Conservation (phyloP, 2,113 vertebrate species). For the Phalacrocorax aristotelis region DNA sequence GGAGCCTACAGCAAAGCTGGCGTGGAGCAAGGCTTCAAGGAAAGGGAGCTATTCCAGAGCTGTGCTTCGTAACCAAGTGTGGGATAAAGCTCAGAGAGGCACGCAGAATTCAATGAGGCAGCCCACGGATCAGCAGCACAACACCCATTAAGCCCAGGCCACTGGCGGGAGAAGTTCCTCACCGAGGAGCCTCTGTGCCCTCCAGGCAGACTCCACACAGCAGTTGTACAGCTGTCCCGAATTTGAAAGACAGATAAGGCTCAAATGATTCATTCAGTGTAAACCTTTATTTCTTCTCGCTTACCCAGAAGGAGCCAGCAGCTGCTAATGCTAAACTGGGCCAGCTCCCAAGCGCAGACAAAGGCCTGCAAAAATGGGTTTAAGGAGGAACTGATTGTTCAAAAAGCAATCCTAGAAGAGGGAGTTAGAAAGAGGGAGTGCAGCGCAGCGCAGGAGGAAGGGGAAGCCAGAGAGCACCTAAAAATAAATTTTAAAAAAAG, state of each 20-base stretch:
- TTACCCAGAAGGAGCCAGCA: conserved; percentile 33
- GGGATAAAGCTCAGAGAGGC: neutral
- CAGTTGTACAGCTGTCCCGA: conserved; percentile 17
- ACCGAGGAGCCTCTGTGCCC: neutral
- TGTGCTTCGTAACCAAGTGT: rapidly evolving
- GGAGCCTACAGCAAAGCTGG: neutral
- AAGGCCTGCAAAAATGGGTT: neutral
- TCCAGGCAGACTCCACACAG: neutral
- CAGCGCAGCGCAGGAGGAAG: conserved; percentile 12
- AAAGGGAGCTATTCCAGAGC: neutral
- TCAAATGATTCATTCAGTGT: conserved; percentile 25
- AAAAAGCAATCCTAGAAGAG: conserved; percentile 36
- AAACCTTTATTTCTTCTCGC: conserved; percentile 40
- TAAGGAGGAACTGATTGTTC: conserved; percentile 38
- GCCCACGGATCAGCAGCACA: neutral
- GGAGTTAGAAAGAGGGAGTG: conserved; percentile 27
- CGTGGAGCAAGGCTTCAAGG: neutral
- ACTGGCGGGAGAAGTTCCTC: neutral
- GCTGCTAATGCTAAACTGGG: conserved; percentile 19
- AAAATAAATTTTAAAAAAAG: conserved; percentile 57
- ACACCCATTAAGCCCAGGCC: neutral
- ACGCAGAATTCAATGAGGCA: neutral
- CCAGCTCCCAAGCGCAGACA: conserved; percentile 31
- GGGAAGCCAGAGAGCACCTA: conserved; percentile 62
- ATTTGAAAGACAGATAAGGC: conserved; percentile 18